Evolutionary conservation across 2,113 vertebrate genomes (phyloP), one percentile per base, ranked within the genome.

Genomic region (Sphyrna mokarran): DNA sequence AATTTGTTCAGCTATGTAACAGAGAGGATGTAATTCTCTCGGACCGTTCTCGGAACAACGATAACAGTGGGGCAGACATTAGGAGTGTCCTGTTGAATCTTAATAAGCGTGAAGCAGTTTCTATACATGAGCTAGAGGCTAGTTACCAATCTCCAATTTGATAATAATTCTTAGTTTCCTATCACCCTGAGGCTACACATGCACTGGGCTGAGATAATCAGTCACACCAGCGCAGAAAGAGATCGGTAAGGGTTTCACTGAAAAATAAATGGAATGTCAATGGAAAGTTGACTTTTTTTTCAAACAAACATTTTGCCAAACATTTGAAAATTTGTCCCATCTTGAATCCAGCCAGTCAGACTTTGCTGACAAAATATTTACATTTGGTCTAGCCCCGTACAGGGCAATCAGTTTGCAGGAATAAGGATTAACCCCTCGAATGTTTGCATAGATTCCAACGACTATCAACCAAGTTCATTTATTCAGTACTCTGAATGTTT

Each of bases 81-180:
- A 93, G 8, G 63, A 66, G 89, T 93, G 61, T 93, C 89, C 89
- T 93, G 40, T 66, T 93, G 89, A 93, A 93, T 93, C 61, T 68
- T 93, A 93, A 68, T 93, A 93, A 93, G 89, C 33, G 20, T 22
- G 33, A 37, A 66, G 61, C 61, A 66, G 61, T 61, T 61, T 37
- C 61, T 68, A n/a, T 37, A 93, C 61, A 37, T 93, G 18, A 66
- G 89, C 89, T 68, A 7, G 26, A 37, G 89, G 61, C 89, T 66
- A 37, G 33, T 37, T 68, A 93, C 63, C 33, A 37, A 91, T n/a
- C 89, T 93, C 61, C 33, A 66, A 9, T 20, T 63, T 91, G 13
- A 91, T 63, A n/a, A 91, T 91, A 33, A 93, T 93, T 93, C n/a
- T 93, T 93, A 66, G 63, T 93, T 66, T n/a, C 16, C 33, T 93